These are phyloP conservation scores for Callipepla squamata DNA, from an alignment of 2,113 vertebrate species.

Conservation along the genomic window DNA sequence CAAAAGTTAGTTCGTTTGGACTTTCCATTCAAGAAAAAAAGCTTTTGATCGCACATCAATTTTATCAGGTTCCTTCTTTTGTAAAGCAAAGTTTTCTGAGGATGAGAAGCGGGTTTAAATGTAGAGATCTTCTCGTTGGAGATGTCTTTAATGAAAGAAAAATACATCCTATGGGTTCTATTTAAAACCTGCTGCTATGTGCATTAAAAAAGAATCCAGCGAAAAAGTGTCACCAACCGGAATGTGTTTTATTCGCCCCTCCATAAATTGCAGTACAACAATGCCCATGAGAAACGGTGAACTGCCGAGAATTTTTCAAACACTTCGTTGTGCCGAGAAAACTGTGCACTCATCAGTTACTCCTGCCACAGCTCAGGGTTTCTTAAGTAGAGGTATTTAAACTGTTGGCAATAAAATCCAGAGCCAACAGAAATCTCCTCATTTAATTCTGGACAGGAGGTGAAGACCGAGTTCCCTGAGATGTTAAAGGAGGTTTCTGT, in stretches of 20 bases:
- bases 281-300: background rate
- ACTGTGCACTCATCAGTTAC: background rate
- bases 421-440: background rate
- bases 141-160: slow-evolving; percentile 1
- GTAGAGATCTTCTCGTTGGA: background rate
- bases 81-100: slow-evolving; percentile 3
- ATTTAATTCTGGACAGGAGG: background rate
- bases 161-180: background rate
- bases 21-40: background rate
- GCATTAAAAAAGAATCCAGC: background rate
- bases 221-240: background rate
- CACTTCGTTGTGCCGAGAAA: background rate
- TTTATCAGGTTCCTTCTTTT: slow-evolving; percentile 24
- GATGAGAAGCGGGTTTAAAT: slow-evolving; percentile 21
- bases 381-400: background rate
- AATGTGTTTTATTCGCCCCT: background rate
- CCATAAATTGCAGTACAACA: slow-evolving; percentile 30
- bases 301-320: background rate
- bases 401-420: background rate
- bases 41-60: background rate
- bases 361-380: background rate
- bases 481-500: background rate
- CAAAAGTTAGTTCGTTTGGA: background rate
- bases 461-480: background rate
- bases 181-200: background rate